Evolutionary conservation across 2,797 vertebrate species (phyloP).

Genomic region (Liasis olivaceus): DNA sequence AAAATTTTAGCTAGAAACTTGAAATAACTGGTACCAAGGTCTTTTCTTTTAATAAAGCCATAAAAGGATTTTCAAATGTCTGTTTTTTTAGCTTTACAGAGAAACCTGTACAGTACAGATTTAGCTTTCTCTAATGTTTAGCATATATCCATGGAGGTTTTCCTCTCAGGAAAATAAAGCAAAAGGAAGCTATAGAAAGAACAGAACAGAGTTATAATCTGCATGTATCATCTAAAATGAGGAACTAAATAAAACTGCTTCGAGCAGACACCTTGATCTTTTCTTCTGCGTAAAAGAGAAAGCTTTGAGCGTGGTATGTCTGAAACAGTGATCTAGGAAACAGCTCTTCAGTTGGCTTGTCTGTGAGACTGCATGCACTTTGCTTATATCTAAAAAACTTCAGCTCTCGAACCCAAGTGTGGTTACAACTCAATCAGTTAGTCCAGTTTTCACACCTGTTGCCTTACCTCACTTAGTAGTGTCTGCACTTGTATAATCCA

Average conservation of each 20-base stretch:
- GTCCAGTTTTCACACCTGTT: slow-evolving; percentile 76
- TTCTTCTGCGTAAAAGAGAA: slow-evolving; percentile 29
- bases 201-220: slow-evolving; percentile 7
- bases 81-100: not conserved
- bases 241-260: slow-evolving; percentile 25
- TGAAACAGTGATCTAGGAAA: slow-evolving; percentile 19
- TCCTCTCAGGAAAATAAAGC: slow-evolving; percentile 21
- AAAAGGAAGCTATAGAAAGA: slow-evolving; percentile 14
- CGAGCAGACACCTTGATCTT: slow-evolving; percentile 9
- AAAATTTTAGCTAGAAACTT: not conserved
- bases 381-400: slow-evolving; percentile 49
- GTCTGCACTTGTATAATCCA: slow-evolving; percentile 79
- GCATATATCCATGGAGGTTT: not conserved
- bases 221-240: not conserved
- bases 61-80: not conserved
- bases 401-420: slow-evolving; percentile 60
- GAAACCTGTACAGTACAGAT: not conserved
- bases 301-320: slow-evolving; percentile 44
- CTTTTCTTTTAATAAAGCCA: not conserved
- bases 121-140: not conserved
- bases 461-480: slow-evolving; percentile 82
- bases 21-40: not conserved
- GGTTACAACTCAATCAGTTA: slow-evolving; percentile 55
- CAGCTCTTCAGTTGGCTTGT: slow-evolving; percentile 21
- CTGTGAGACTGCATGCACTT: slow-evolving; percentile 42